phyloP scores from a whole-genome alignment of 2,888 invertebrate species.

The Macrophya annulata region DNA sequence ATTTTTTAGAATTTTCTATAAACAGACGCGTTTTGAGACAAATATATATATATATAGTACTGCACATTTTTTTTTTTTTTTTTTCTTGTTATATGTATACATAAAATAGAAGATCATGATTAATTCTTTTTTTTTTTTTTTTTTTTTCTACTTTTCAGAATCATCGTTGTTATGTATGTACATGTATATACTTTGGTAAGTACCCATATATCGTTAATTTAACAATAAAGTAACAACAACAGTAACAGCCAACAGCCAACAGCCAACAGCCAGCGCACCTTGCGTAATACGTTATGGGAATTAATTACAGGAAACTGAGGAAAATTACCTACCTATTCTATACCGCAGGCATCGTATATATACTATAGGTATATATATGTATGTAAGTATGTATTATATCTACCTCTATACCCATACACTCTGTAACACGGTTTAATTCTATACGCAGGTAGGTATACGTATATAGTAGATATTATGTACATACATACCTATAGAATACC shows the following conservation, averaged over 20 bases:
- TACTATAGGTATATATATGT: background rate
- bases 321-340: constrained; percentile 34
- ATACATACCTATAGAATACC: background rate
- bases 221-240: background rate
- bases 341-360: background rate
- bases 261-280: background rate
- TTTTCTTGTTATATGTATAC: background rate
- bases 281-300: constrained; percentile 47
- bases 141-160: background rate
- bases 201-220: background rate
- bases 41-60: no score
- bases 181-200: background rate
- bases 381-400: no score
- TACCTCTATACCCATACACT: background rate
- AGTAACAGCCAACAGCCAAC: background rate
- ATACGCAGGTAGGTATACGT: background rate
- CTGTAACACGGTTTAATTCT: background rate
- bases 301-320: constrained; percentile 49
- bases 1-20: no score
- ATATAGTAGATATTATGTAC: background rate
- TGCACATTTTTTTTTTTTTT: no score
- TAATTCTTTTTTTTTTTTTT: no score
- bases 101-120: no score
- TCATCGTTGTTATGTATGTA: background rate
- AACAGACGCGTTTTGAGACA: no score